Percentiles rank a stretch among this genome's conserved stretches.
Conservation (phyloP, 2,888 invertebrate species). For the Meghimatium bilineatum region DNA sequence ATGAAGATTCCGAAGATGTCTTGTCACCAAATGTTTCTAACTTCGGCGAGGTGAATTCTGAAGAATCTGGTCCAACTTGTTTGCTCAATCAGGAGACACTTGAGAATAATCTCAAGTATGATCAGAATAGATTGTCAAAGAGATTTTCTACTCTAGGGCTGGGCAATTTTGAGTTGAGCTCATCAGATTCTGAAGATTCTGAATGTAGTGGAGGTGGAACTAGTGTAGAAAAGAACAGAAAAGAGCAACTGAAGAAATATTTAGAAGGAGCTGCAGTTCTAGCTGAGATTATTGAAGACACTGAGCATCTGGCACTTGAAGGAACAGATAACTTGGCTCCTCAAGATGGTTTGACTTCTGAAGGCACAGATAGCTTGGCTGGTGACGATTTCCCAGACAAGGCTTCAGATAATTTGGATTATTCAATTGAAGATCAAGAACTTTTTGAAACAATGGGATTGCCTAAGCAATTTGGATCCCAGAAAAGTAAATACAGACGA, state of each 20-base stretch:
- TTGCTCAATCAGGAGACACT: constrained; percentile 1
- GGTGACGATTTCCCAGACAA: background rate
- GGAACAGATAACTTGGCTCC: background rate
- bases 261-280: constrained; percentile 37
- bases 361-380: constrained; percentile 12
- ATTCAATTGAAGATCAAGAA: background rate
- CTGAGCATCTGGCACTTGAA: background rate
- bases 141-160: constrained; percentile 39
- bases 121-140: constrained; percentile 28
- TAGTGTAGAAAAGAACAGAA: background rate
- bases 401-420: background rate
- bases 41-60: background rate
- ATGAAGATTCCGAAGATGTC: constrained; percentile 13
- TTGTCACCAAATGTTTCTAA: constrained; percentile 12
- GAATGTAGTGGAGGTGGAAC: constrained; percentile 1
- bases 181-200: constrained; percentile 42
- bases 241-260: constrained; percentile 34
- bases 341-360: constrained; percentile 11
- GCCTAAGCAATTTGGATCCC: background rate
- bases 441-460: constrained; percentile 22
- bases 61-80: background rate
- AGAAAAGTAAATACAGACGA: background rate
- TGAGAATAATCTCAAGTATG: constrained; percentile 22
- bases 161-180: constrained; percentile 45
- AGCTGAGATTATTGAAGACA: constrained; percentile 32